These are phyloP conservation scores for Anagyrus pseudococci DNA, from an alignment of 2,888 invertebrate genomes.

Conservation along the genomic window DNA sequence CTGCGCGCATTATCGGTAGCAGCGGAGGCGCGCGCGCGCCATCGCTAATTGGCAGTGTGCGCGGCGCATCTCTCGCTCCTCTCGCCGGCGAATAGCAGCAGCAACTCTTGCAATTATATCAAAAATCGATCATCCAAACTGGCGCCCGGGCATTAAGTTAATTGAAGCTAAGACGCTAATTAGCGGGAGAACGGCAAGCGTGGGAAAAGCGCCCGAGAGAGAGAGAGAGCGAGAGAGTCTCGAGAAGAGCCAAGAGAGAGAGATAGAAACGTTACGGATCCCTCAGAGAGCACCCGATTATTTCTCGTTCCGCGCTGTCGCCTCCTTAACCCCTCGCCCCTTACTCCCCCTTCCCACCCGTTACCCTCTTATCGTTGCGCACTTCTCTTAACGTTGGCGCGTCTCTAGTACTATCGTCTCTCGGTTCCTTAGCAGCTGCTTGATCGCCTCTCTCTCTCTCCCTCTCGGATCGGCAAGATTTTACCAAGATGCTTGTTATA, in stretches of 20 bases:
- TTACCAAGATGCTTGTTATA: too few species aligned
- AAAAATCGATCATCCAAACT: conserved; percentile 31
- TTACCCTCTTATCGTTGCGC: too few species aligned
- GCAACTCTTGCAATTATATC: conserved; percentile 16
- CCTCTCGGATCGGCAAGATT: too few species aligned
- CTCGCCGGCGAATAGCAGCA: too few species aligned
- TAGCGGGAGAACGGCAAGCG: conserved; percentile 25
- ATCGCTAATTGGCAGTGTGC: conserved; percentile 17
- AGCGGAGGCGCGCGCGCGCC: background rate
- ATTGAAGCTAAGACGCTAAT: conserved; percentile 36
- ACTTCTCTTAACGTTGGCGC: too few species aligned
- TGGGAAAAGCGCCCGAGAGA: conserved; percentile 16
- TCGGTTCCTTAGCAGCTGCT: too few species aligned
- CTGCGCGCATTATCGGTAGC: conserved; percentile 4
- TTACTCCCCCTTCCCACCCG: background rate
- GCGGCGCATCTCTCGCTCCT: conserved; percentile 2
- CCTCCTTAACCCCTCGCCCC: background rate
- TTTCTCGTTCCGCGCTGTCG: background rate
- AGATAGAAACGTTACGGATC: too few species aligned
- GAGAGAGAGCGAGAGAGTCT: too few species aligned
- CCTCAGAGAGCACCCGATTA: background rate
- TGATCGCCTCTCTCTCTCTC: too few species aligned
- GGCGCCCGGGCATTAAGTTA: conserved; percentile 23
- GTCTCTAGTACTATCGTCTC: too few species aligned
- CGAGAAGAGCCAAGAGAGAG: too few species aligned